A percentile compares a stretch with the other conserved stretches of the same genome.
Evolutionary conservation across 92 coral and sea anemone genomes (phyloP).

Genomic region (Porites cylindrica): DNA sequence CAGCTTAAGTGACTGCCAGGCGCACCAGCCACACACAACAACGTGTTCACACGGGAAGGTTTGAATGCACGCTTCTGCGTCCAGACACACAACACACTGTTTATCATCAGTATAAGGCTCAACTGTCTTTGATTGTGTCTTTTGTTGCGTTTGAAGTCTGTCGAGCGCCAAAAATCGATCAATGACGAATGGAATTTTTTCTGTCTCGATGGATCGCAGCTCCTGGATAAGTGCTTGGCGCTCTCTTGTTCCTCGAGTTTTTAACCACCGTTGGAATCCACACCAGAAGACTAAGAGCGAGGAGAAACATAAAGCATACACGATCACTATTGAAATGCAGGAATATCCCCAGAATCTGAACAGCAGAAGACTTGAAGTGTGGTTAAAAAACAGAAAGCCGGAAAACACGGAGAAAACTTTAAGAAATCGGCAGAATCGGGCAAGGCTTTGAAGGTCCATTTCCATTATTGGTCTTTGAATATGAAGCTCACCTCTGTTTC

Average conservation of each 20-base stretch:
- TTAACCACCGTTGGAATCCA: conserved; percentile 35
- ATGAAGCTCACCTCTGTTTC: too few species aligned
- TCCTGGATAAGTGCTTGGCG: conserved; percentile 77
- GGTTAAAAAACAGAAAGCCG: conserved; percentile 63
- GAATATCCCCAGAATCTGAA: conserved; percentile 65
- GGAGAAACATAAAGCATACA: conserved; percentile 48
- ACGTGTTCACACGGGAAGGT: conserved; percentile 90
- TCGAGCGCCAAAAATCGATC: conserved; percentile 92
- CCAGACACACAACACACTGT: conserved; percentile 90
- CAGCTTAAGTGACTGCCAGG: conserved; percentile 91
- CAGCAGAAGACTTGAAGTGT: conserved; percentile 62
- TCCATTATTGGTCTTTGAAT: neutral
- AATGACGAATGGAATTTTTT: conserved; percentile 87
- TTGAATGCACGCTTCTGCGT: conserved; percentile 83
- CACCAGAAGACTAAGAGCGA: conserved; percentile 67
- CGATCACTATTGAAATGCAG: conserved; percentile 32
- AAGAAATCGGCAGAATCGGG: conserved; percentile 1
- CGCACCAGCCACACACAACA: conserved; percentile 95
- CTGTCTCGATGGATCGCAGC: conserved; percentile 81
- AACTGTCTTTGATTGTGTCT: conserved; percentile 27
- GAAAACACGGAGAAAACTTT: conserved; percentile 39
- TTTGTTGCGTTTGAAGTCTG: conserved; percentile 55
- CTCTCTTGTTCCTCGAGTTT: conserved; percentile 39
- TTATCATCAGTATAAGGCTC: conserved; percentile 42
- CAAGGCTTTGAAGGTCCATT: conserved; percentile 13